Conservation (phyloP, 2,113 vertebrate species). For the Bubo blakistoni region DNA sequence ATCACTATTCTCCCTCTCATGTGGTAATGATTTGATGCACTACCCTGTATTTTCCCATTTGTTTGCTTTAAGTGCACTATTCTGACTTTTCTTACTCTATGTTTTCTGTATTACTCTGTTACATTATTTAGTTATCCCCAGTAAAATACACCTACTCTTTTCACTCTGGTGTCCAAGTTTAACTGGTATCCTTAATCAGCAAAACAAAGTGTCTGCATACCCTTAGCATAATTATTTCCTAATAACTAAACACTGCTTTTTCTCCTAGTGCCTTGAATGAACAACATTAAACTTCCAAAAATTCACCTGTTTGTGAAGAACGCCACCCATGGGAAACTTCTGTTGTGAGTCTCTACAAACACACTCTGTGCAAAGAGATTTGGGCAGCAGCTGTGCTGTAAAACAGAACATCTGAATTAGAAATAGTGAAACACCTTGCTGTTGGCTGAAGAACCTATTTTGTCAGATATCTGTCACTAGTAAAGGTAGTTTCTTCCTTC, state of each 20-base stretch:
- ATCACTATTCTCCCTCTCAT: too few species aligned
- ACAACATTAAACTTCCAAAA: background rate
- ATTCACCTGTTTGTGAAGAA: slow-evolving; percentile 93
- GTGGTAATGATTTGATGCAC: too few species aligned
- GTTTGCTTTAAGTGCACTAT: too few species aligned
- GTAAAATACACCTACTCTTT: too few species aligned
- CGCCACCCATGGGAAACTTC: slow-evolving; percentile 83
- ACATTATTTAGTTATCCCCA: too few species aligned
- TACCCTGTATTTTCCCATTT: too few species aligned
- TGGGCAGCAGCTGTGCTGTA: slow-evolving; percentile 90
- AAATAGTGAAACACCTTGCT: background rate
- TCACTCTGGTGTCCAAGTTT: too few species aligned
- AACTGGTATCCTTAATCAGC: too few species aligned
- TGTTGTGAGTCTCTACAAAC: slow-evolving; percentile 91
- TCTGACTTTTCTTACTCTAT: too few species aligned
- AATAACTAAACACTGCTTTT: background rate
- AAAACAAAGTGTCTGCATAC: too few species aligned
- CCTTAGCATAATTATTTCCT: background rate
- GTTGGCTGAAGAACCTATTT: background rate
- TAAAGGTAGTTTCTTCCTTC: background rate
- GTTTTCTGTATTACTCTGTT: too few species aligned
- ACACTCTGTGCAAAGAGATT: slow-evolving; percentile 93
- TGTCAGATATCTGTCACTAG: background rate
- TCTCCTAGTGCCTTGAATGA: background rate
- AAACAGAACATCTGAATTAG: slow-evolving; percentile 16